These are phyloP conservation scores for Lagocephalus sceleratus DNA, from an alignment of 2,797 vertebrate genomes.

Conservation along the genomic window DNA sequence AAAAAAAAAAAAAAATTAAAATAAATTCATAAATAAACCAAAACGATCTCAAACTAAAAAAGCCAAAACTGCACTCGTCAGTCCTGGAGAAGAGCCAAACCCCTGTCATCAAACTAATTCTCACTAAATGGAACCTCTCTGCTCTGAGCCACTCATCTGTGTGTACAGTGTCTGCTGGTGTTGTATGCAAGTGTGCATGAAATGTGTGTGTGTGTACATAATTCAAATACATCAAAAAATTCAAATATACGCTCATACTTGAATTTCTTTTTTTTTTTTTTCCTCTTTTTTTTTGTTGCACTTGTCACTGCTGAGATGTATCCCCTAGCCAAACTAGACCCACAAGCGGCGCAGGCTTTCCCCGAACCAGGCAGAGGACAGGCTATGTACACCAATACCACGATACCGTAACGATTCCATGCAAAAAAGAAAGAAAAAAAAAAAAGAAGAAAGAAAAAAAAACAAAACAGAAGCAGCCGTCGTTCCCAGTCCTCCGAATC, in stretches of 20 bases:
- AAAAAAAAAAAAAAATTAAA: too few relatives aligned
- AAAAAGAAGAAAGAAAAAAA: background rate
- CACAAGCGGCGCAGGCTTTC: constrained; percentile 13
- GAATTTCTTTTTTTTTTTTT: constrained; percentile 46
- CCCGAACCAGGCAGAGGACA: constrained; percentile 22
- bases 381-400: constrained; percentile 46
- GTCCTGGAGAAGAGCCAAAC: background rate
- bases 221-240: constrained; percentile 62
- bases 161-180: constrained; percentile 75
- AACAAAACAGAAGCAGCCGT: constrained; percentile 11
- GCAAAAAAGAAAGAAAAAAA: constrained; percentile 26
- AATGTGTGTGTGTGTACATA: constrained; percentile 41
- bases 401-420: constrained; percentile 46
- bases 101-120: background rate
- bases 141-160: constrained; percentile 63
- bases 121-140: constrained; percentile 57
- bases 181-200: constrained; percentile 76
- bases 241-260: constrained; percentile 58
- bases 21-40: constrained; percentile 13
- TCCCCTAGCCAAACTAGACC: constrained; percentile 69
- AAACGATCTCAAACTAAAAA: constrained; percentile 10
- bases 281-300: constrained; percentile 47
- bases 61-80: constrained; percentile 19
- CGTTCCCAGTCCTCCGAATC: constrained; percentile 36
- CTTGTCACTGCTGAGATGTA: constrained; percentile 53